These are phyloP conservation scores for Megaceryle maxima DNA, from an alignment of 2,113 vertebrate species.

Conservation along the genomic window DNA sequence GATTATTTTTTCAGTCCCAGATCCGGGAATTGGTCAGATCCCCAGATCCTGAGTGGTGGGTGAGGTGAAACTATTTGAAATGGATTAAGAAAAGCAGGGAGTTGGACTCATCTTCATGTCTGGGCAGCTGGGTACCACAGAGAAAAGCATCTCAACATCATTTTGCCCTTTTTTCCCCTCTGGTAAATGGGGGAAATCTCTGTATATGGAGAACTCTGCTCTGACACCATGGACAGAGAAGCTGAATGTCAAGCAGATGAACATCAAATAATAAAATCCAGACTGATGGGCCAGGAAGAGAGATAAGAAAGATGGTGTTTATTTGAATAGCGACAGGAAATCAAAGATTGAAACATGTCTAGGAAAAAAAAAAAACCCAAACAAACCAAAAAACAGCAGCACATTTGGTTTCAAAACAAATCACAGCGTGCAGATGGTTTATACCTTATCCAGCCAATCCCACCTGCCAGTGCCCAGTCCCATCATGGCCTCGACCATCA, in stretches of 20 bases:
- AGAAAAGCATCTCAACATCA: background rate
- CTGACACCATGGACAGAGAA: background rate
- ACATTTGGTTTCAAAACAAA: background rate
- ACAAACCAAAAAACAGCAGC: background rate
- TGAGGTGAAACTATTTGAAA: background rate
- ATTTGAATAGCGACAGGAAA: conserved; percentile 59
- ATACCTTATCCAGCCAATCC: background rate
- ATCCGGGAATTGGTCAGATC: background rate
- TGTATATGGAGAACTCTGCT: background rate
- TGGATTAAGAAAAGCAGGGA: background rate
- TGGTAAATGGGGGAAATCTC: background rate
- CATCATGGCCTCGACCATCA: background rate
- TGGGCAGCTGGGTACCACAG: background rate
- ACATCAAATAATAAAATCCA: background rate
- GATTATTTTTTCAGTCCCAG: background rate
- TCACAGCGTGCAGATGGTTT: background rate
- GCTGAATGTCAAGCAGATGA: background rate
- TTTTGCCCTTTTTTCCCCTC: background rate
- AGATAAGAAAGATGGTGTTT: conserved; percentile 68
- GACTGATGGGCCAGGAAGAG: conserved; percentile 14
- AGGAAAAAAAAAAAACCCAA: background rate
- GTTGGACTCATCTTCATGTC: background rate
- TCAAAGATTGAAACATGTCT: conserved; percentile 44
- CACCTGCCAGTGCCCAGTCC: background rate
- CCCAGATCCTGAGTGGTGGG: background rate